phyloP scores from a whole-genome alignment of 2,113 vertebrate species.

The Poeciliopsis prolifica region DNA sequence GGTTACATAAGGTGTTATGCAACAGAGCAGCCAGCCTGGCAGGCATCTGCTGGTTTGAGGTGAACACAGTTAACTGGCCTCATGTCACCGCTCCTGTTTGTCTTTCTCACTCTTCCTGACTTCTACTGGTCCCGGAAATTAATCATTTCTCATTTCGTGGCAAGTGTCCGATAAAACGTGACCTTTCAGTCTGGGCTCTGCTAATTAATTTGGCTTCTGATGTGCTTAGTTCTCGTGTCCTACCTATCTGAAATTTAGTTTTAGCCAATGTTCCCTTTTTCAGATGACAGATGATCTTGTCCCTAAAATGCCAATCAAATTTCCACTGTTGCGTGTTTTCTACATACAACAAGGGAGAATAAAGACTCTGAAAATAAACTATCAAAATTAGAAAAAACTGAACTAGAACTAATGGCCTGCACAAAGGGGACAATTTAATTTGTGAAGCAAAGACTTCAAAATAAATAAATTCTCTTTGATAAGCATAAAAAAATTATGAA shows the following conservation, averaged over 20 bases:
- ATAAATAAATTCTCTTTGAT: not conserved
- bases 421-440: too few species aligned
- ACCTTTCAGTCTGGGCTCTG: not conserved
- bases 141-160: not conserved
- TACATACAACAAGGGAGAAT: too few species aligned
- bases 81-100: slow-evolving; percentile 2
- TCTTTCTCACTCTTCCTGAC: not conserved
- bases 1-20: slow-evolving; percentile 68
- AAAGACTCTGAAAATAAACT: too few species aligned
- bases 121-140: not conserved
- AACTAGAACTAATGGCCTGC: too few species aligned
- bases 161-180: not conserved
- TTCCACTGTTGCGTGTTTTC: too few species aligned
- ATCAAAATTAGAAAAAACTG: too few species aligned
- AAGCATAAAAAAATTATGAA: not conserved
- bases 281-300: not conserved
- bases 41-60: slow-evolving; percentile 49
- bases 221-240: slow-evolving; percentile 1
- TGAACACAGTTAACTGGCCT: slow-evolving; percentile 46
- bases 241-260: slow-evolving; percentile 20
- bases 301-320: too few species aligned
- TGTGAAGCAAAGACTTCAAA: too few species aligned
- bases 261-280: slow-evolving; percentile 5
- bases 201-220: slow-evolving; percentile 17
- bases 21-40: slow-evolving; percentile 47